Evolutionary conservation across 64 coral and sea anemone genomes (phyloP), one percentile per base, ranked within the genome.

Genomic region (Pachyseris speciosa): DNA sequence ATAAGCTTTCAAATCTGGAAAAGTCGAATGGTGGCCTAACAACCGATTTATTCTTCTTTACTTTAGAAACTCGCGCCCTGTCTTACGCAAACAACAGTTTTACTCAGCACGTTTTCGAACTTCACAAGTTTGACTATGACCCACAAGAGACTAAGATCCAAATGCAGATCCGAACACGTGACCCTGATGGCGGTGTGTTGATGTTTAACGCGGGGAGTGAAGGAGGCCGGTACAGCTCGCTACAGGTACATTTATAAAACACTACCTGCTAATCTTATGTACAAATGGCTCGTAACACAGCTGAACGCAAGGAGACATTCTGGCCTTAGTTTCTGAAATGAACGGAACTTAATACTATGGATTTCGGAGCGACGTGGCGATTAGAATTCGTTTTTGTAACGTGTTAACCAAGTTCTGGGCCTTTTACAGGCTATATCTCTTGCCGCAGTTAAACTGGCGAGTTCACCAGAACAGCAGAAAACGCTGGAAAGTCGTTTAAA

Each of bases 141-240:
- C 89, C 92, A 60, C 74, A 86, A 24, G 85, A 94, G 41, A 98
- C 96, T 58, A 88, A 68, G 39, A 98, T 98, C 59, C 68, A 92
- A 48, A 42, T 98, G 47, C 89, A 78, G 63, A 41, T 98, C 25
- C 68, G 96, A 48, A 98, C 92, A 17, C 84, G 96, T 39, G 96
- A 98, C 41, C 28, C 59, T 30, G 77, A 98, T 42, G 96, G 96
- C 0, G 96, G 96, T 53, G 38, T 89, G 10, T 53, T 98, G 57
- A 68, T 98, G 57, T 73, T 76, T 70, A 92, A 79, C 57, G 59
- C 55, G 1, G 93, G 93, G 38, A 89, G 69, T 31, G 58, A 85
- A 38, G 72, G 31, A 37, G 66, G 63, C 37, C 84, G 94, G 28
- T 68, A 71, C 60, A 92, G 71, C 43, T 71, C 69, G 44, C 72